Evolutionary conservation across 53 echinoderm and acorn worm species (phyloP), one percentile per base, ranked within the genome.

Genomic region (Temnopleurus reevesii): DNA sequence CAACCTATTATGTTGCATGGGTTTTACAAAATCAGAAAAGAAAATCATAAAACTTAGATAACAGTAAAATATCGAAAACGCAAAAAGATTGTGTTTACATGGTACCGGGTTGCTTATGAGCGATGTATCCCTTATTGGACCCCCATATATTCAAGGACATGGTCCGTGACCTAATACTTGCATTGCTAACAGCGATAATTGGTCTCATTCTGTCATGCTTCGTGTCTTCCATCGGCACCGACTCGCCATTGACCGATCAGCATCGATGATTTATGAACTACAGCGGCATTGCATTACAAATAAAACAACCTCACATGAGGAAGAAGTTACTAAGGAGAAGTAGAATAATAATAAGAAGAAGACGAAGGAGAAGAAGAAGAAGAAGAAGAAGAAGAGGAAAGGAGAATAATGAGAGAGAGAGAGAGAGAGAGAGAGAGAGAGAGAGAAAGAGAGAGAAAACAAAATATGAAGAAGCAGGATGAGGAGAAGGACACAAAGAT

Each of bases 111-210:
- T n/a, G n/a, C n/a, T n/a, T n/a, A n/a, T n/a, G n/a, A n/a, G n/a
- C n/a, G n/a, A n/a, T n/a, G n/a, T n/a, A n/a, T n/a, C 63, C 4
- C 17, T 31, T 6, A 33, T 1, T 2, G n/a, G 49, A 49, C 63
- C 31, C 17, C 6, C 19, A 30, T 63, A 63, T 63, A 2, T 31
- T 56, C 13, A 2, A 33, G 63, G 63, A 29, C 5, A 63, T 33
- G 63, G 4, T 63, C 63, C 26, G 29, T 63, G 63, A 63, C 33
- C 63, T 63, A 63, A n/a, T n/a, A n/a, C n/a, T n/a, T n/a, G 63
- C 29, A 31, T 31, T 17, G 59, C 28, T 26, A 23, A 26, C 59
- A 56, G 29, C 59, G 10, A 63, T 12, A 63, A 13, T 15, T 31
- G 63, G 33, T 63, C 63, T 63, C 30, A 63, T 63, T 63, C 30